Conservation (phyloP, 2,888 invertebrate species). For the Nemapogon koenigi region DNA sequence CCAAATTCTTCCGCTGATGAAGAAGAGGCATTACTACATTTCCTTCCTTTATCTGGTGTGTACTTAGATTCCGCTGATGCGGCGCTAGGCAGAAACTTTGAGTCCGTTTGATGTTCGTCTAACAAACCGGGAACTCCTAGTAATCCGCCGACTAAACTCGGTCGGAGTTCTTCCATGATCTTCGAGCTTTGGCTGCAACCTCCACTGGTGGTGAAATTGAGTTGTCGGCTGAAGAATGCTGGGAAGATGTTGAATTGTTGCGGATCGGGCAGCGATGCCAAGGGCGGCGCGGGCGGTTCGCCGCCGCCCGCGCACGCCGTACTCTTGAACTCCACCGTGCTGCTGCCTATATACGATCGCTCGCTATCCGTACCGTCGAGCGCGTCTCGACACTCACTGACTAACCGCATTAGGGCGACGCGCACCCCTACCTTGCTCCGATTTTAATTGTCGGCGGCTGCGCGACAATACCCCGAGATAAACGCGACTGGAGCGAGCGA, state of each 20-base stretch:
- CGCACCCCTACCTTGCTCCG: constrained; percentile 39
- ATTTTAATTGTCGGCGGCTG: constrained; percentile 61
- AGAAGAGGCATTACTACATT: constrained; percentile 78
- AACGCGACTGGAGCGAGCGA: constrained; percentile 49
- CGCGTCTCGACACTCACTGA: constrained; percentile 68
- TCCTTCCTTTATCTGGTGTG: constrained; percentile 65
- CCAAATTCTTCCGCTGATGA: constrained; percentile 90
- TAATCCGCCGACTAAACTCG: constrained; percentile 80
- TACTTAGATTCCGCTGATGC: constrained; percentile 57
- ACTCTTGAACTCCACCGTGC: constrained; percentile 87
- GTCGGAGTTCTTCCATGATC: constrained; percentile 87
- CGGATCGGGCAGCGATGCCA: constrained; percentile 67
- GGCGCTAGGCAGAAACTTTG: constrained; percentile 61
- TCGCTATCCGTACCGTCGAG: constrained; percentile 57
- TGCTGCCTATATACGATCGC: constrained; percentile 68
- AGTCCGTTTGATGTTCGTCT: constrained; percentile 74
- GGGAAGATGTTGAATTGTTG: constrained; percentile 93
- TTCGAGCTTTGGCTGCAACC: constrained; percentile 75
- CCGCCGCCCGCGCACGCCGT: constrained; percentile 70
- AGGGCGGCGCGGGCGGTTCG: constrained; percentile 60
- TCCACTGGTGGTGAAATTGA: constrained; percentile 78
- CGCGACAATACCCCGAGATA: constrained; percentile 47
- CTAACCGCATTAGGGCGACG: constrained; percentile 66
- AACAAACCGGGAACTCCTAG: constrained; percentile 80
- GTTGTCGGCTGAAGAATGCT: constrained; percentile 87